These are phyloP conservation scores for Mesorhabditis spiculigera DNA, from an alignment of 2,888 invertebrate species.

Conservation along the genomic window DNA sequence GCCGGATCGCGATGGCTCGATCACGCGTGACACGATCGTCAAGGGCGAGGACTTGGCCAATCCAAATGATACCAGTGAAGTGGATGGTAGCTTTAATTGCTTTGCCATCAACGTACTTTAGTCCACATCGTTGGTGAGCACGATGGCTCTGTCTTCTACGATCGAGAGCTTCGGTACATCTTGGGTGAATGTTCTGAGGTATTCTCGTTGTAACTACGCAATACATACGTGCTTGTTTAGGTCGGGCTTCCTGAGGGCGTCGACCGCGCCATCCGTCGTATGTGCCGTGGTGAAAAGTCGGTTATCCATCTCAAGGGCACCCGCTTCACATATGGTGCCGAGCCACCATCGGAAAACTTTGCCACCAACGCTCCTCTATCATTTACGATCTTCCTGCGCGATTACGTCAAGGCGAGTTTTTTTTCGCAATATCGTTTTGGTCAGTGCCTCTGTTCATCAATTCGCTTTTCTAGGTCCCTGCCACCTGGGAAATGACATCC, in stretches of 20 bases:
- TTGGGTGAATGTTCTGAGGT: constrained; percentile 80
- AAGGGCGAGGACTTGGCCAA: constrained; percentile 72
- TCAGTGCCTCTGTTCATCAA: background rate
- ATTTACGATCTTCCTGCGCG: constrained; percentile 77
- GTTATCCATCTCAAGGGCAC: constrained; percentile 38
- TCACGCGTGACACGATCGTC: constrained; percentile 70
- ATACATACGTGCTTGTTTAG: constrained; percentile 10
- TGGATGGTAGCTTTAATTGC: constrained; percentile 71
- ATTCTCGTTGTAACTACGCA: constrained; percentile 1
- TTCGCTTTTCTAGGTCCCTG: constrained; percentile 67
- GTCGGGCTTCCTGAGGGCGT: constrained; percentile 75
- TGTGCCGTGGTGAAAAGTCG: constrained; percentile 44
- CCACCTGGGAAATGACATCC: constrained; percentile 77
- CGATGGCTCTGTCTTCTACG: constrained; percentile 73
- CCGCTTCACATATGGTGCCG: constrained; percentile 44
- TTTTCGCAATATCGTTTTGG: background rate
- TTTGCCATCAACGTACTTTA: constrained; percentile 58
- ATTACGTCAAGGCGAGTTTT: constrained; percentile 74
- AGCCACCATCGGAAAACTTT: constrained; percentile 68
- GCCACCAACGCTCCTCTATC: constrained; percentile 76
- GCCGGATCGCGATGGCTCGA: constrained; percentile 77
- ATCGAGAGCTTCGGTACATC: constrained; percentile 76
- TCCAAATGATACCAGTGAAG: constrained; percentile 79
- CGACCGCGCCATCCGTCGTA: constrained; percentile 75
- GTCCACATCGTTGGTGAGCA: constrained; percentile 74